Evolutionary conservation across 2,888 invertebrate species (phyloP), one percentile per base, ranked within the genome.

Genomic region (Hyalella azteca): DNA sequence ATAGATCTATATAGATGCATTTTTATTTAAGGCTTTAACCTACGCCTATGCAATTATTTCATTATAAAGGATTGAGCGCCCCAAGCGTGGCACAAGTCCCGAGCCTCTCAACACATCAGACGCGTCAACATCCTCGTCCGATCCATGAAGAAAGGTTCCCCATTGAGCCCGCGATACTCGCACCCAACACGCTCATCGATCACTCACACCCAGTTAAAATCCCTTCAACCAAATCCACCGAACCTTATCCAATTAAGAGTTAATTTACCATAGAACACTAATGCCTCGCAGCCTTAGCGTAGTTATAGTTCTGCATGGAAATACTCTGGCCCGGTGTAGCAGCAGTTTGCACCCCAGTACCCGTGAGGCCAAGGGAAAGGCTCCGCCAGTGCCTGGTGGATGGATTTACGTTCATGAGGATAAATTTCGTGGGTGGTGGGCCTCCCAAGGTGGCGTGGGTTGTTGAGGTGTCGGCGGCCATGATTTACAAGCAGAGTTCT

Each of bases 191-290:
- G 36, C 60, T 60, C 60, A 60, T 60, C 60, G 60, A 60, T 60
- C 60, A 60, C 60, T 60, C 60, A 60, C 60, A 60, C 60, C 60
- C 60, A 36, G 60, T 60, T 60, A 60, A 60, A 60, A 60, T 60
- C 60, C 60, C 36, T 60, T 60, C 60, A 60, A 36, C 60, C 60
- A 60, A 29, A 60, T 60, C 60, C 60, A 60, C 60, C 36, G 60
- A 60, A 60, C 60, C 60, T 60, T 60, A 60, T 60, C 60, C 60
- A 60, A 60, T 60, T 60, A 60, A 60, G 60, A 22, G 60, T 60
- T 60, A 60, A 60, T 60, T 60, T 60, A 60, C 60, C 60, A 60
- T 60, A 60, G 60, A 29, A 60, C 60, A 60, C 36, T 60, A 60
- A 60, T 60, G 36, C 36, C 36, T 60, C 60, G 19, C 36, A 36